phyloP scores from a whole-genome alignment of 2,888 invertebrate genomes.

The Epiblema foenella region DNA sequence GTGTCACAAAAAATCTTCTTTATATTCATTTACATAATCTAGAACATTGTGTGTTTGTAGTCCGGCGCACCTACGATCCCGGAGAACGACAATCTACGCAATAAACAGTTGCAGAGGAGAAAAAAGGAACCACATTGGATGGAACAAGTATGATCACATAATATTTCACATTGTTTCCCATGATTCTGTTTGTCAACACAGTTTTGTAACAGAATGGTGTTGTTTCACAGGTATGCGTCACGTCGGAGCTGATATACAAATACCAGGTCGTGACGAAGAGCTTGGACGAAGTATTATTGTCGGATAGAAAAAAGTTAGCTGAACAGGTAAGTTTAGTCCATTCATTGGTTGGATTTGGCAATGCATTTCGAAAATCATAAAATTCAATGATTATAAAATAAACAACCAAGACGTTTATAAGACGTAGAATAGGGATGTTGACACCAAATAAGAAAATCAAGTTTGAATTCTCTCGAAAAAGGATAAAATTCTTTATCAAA shows the following conservation, averaged over 20 bases:
- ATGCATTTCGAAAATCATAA: no score
- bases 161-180: not conserved
- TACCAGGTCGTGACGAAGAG: conserved; percentile 86
- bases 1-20: no score
- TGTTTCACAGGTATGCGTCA: conserved; percentile 78
- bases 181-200: not conserved
- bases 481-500: no score
- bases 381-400: no score
- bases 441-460: no score
- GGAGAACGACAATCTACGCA: conserved; percentile 23
- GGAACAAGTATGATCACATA: conserved; percentile 74
- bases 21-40: no score
- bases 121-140: conserved; percentile 88
- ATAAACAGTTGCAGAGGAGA: conserved; percentile 54
- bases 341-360: not conserved
- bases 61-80: not conserved
- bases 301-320: conserved; percentile 86
- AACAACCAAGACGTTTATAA: no score
- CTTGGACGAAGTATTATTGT: conserved; percentile 85
- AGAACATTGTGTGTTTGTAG: not conserved
- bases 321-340: conserved; percentile 70
- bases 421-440: no score
- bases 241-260: conserved; percentile 88
- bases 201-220: not conserved
- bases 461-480: no score